phyloP scores from a whole-genome alignment of 2,888 invertebrate genomes.

The Apoderus coryli region DNA sequence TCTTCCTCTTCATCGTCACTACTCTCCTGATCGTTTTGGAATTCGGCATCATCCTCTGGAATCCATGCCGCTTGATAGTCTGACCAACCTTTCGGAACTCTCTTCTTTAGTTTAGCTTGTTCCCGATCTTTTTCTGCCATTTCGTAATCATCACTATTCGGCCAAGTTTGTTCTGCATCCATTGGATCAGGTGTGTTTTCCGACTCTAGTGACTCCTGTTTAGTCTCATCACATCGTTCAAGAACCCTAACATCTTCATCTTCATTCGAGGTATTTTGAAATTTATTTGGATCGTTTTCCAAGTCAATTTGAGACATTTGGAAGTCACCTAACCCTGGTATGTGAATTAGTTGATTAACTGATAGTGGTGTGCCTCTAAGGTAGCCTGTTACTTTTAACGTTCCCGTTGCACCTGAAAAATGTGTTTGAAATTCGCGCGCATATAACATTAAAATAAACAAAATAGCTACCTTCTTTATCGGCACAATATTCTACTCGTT shows the following conservation, averaged over 20 bases:
- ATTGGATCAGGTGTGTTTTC: slow-evolving; percentile 80
- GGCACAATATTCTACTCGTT: slow-evolving; percentile 53
- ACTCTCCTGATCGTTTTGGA: slow-evolving; percentile 36
- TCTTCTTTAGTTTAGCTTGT: slow-evolving; percentile 45
- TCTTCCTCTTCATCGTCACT: slow-evolving; percentile 53
- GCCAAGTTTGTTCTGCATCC: slow-evolving; percentile 96
- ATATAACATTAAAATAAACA: slow-evolving; percentile 1
- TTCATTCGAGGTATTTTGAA: no score
- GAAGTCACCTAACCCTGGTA: slow-evolving; percentile 87
- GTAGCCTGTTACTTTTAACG: slow-evolving; percentile 73
- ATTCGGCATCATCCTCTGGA: slow-evolving; percentile 46
- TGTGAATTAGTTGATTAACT: slow-evolving; percentile 79
- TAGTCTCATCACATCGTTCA: slow-evolving; percentile 45
- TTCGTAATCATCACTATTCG: slow-evolving; percentile 79
- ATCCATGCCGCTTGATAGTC: slow-evolving; percentile 95
- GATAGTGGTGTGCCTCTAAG: slow-evolving; percentile 69
- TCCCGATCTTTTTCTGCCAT: slow-evolving; percentile 46
- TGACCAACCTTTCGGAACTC: slow-evolving; percentile 89
- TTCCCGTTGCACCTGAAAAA: slow-evolving; percentile 35
- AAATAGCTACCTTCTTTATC: slow-evolving; percentile 27
- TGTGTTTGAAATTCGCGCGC: neutral
- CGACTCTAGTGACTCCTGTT: slow-evolving; percentile 59
- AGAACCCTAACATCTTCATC: no score
- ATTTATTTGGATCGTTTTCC: slow-evolving; percentile 51
- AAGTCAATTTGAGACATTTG: slow-evolving; percentile 73